Percentiles rank a stretch among this genome's conserved stretches.
phyloP scores from a whole-genome alignment of 1,140 invertebrate genomes.

The Trichomalopsis sarcophagae region DNA sequence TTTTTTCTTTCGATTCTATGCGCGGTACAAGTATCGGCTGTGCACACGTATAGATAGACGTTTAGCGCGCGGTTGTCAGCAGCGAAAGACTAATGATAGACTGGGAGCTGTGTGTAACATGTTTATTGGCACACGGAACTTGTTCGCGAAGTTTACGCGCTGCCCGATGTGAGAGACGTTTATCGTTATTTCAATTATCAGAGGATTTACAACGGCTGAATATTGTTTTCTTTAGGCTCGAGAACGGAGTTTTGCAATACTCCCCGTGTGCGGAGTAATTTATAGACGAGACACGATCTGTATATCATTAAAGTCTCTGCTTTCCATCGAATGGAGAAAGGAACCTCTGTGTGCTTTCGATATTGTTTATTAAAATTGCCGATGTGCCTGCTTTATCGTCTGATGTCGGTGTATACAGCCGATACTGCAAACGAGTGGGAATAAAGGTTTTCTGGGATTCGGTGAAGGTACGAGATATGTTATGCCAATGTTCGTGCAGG shows the following conservation, averaged over 20 bases:
- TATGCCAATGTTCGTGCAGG: conserved; percentile 21
- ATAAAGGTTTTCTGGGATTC: neutral
- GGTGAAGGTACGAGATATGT: neutral
- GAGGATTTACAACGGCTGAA: neutral
- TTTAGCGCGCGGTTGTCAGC: neutral
- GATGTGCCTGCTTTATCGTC: too few relatives aligned
- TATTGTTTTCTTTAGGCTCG: neutral
- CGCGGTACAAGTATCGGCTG: neutral
- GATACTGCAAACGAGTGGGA: neutral
- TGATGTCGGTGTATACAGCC: neutral
- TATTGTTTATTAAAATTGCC: too few relatives aligned
- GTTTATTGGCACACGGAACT: neutral
- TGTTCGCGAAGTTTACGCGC: neutral
- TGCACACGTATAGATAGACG: neutral
- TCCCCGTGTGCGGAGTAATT: neutral
- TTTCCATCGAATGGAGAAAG: neutral
- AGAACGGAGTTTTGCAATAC: neutral
- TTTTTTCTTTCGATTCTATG: neutral
- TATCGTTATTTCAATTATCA: conserved; percentile 10
- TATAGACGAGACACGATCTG: neutral
- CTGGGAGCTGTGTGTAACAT: neutral
- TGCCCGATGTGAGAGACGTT: neutral
- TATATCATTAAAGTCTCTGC: neutral
- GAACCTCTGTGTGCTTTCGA: neutral
- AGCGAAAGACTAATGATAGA: conserved; percentile 15